A percentile compares a stretch with the other conserved stretches of the same genome.
These are phyloP conservation scores for Corynorhinus townsendii DNA, from an alignment of 2,113 vertebrate species.

Conservation along the genomic window DNA sequence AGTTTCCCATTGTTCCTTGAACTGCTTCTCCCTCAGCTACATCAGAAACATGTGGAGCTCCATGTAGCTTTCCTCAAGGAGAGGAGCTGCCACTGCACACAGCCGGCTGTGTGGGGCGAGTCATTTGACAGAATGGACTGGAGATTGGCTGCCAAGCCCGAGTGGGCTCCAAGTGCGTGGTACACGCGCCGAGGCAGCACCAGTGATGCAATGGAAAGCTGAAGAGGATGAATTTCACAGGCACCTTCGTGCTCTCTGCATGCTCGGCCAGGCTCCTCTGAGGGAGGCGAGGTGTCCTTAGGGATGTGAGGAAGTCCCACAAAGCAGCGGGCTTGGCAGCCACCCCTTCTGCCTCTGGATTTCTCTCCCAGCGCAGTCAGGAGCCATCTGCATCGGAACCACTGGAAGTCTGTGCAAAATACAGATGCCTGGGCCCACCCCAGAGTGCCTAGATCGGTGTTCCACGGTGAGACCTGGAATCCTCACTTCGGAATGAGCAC, in stretches of 20 bases:
- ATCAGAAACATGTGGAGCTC: not conserved
- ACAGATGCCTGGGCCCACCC: not conserved
- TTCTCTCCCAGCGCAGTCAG: not conserved
- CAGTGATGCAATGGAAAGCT: not conserved
- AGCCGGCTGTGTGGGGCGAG: fast-evolving
- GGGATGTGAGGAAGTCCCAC: not conserved
- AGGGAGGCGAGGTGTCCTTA: not conserved
- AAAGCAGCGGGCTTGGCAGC: not conserved
- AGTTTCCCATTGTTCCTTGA: not conserved
- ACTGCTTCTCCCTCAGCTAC: not conserved
- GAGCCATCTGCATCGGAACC: not conserved
- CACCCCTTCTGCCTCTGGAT: not conserved
- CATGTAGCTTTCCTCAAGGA: not conserved
- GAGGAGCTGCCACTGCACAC: not conserved
- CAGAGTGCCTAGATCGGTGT: not conserved
- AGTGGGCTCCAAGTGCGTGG: not conserved
- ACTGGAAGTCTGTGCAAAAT: not conserved
- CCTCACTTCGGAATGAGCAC: not conserved
- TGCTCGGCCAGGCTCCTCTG: not conserved
- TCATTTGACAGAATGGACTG: not conserved
- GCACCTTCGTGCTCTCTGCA: not conserved
- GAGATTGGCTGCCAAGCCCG: not conserved
- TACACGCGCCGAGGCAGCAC: too few species aligned
- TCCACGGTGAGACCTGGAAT: not conserved
- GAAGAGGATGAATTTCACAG: not conserved